phyloP scores from a whole-genome alignment of 1,140 invertebrate species.

The Drosophila aff. region DNA sequence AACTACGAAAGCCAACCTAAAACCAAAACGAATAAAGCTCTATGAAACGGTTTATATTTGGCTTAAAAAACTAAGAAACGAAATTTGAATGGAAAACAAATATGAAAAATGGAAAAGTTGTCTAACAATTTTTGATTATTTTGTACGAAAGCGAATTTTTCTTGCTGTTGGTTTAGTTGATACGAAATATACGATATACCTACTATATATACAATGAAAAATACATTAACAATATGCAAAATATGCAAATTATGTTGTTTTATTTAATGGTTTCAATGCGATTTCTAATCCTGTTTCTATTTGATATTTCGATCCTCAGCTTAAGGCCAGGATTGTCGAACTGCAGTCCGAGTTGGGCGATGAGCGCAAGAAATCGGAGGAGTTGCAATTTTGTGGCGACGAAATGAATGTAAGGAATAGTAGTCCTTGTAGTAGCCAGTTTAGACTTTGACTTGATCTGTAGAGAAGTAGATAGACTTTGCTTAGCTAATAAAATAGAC shows the following conservation, averaged over 20 bases:
- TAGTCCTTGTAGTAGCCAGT: background rate
- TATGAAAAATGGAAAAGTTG: conserved; percentile 66
- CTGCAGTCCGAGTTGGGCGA: conserved; percentile 91
- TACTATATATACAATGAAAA: conserved; percentile 62
- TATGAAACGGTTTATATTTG: conserved; percentile 35
- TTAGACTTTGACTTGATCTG: conserved; percentile 40
- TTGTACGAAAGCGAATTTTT: conserved; percentile 83
- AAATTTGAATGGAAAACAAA: conserved; percentile 29
- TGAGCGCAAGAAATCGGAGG: conserved; percentile 95
- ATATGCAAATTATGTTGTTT: conserved; percentile 56
- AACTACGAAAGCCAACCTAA: conserved; percentile 39
- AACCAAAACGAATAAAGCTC: conserved; percentile 53
- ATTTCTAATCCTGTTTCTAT: conserved; percentile 45
- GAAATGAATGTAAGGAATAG: conserved; percentile 90
- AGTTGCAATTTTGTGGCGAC: conserved; percentile 92
- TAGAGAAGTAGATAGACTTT: background rate
- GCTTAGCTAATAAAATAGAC: background rate
- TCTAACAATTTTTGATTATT: conserved; percentile 59
- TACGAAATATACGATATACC: conserved; percentile 69
- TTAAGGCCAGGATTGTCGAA: conserved; percentile 68
- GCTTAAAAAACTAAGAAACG: conserved; percentile 33
- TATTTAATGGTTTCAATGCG: conserved; percentile 43
- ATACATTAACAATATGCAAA: conserved; percentile 71
- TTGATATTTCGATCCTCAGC: conserved; percentile 44
- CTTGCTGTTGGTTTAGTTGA: conserved; percentile 82